phyloP scores from a whole-genome alignment of 2,888 invertebrate species.

The Pantelozetes paolii region DNA sequence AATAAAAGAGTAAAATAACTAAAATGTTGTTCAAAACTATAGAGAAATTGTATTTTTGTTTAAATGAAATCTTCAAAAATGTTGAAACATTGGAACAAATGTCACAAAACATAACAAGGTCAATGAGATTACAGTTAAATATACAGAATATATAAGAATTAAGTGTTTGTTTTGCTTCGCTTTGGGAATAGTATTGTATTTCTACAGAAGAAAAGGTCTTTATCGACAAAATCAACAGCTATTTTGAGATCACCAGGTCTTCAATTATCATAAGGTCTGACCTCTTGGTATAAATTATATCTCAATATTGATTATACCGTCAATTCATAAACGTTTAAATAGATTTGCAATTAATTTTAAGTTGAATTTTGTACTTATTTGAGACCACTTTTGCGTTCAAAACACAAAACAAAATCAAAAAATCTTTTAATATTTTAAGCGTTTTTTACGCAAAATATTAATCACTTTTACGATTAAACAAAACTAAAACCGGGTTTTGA shows the following conservation, averaged over 20 bases:
- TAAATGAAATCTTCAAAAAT: no score
- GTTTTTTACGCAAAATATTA: neutral
- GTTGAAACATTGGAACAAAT: conserved; percentile 3
- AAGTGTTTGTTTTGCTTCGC: conserved; percentile 16
- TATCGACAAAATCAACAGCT: conserved; percentile 27
- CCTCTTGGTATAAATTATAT: neutral
- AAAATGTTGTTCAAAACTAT: neutral
- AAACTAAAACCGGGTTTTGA: neutral
- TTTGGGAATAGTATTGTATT: conserved; percentile 4
- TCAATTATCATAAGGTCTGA: neutral
- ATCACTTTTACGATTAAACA: neutral
- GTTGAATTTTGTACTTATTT: conserved; percentile 29
- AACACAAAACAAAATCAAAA: neutral
- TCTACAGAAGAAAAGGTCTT: conserved; percentile 32
- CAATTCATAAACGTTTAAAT: neutral
- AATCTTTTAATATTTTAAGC: neutral
- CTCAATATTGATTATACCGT: neutral
- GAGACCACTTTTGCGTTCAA: conserved; percentile 22
- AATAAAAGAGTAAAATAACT: neutral
- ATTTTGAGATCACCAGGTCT: conserved; percentile 38
- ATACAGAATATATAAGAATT: conserved; percentile 8
- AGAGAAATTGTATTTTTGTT: no score
- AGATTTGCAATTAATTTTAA: conserved; percentile 23
- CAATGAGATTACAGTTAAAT: conserved; percentile 36
- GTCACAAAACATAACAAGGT: conserved; percentile 27